Evolutionary conservation across 2,113 vertebrate genomes (phyloP), one percentile per base, ranked within the genome.

Genomic region (Melierax canorus): DNA sequence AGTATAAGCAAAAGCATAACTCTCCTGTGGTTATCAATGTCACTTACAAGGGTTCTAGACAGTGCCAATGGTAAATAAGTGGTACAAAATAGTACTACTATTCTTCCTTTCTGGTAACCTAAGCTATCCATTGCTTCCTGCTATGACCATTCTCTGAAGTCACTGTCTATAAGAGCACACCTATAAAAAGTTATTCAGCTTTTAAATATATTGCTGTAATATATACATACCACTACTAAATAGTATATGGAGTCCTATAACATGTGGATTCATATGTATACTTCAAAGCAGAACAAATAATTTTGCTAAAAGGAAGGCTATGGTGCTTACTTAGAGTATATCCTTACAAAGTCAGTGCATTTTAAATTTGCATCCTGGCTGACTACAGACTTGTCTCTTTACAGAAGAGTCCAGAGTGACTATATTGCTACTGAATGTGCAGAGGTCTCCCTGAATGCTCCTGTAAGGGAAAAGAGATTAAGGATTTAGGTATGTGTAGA

Each of bases 201-300:
- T 53, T 80, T 41, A 58, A 21, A 36, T 55, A 43, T 27, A 16
- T 9, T 94, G 41, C 23, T 92, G 26, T 23, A 43, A 48, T 45
- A 32, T 26, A 1, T 15, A 30, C 22, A 45, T 62, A 53, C 30
- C 39, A 32, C 22, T 27, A 5, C 41, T 43, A 4, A 29, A 2
- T 13, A 39, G 18, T 10, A 9, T 11, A 21, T 67, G 13, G 53
- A 58, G 24, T 38, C 10, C 50, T 77, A 11, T 39, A 39, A 51
- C 7, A 16, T 1, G 8, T 22, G 4, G 16, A 16, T 30, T 58
- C 9, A 2, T 32, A 34, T 4, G 7, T 13, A 18, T 24, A 11
- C 23, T 29, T 84, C 34, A 91, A 46, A 81, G 34, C 9, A 21
- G 38, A 30, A 39, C 29, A 38, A 84, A 64, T 46, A 19, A 12